Conservation (phyloP, 1,140 invertebrate species). For the Zaprionus camerounensis region DNA sequence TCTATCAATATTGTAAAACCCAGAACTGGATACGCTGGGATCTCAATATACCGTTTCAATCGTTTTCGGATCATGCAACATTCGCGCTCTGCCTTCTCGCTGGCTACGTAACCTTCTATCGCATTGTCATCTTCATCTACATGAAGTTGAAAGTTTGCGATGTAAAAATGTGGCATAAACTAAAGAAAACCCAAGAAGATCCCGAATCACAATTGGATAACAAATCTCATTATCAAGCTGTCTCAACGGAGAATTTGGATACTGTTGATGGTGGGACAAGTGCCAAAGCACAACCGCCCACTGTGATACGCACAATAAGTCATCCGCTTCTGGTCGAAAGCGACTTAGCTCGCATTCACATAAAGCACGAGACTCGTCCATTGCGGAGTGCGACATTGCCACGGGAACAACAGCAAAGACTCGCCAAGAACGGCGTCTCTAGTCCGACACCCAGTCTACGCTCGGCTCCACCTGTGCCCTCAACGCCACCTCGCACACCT, state of each 20-base stretch:
- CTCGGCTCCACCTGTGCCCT: constrained; percentile 65
- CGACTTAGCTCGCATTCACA: constrained; percentile 66
- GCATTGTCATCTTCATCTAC: constrained; percentile 66
- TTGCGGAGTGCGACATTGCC: constrained; percentile 62
- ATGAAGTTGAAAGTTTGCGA: constrained; percentile 72
- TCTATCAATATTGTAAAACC: constrained; percentile 62
- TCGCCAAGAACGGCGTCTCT: constrained; percentile 34
- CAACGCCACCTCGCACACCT: constrained; percentile 48
- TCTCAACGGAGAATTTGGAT: constrained; percentile 66
- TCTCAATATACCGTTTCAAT: constrained; percentile 51
- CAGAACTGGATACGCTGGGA: constrained; percentile 55
- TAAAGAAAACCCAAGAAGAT: constrained; percentile 61
- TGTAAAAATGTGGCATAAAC: constrained; percentile 66
- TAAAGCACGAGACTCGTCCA: constrained; percentile 64
- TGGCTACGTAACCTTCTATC: constrained; percentile 63
- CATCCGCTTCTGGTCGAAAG: constrained; percentile 66
- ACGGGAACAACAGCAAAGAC: constrained; percentile 34
- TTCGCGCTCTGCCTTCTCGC: constrained; percentile 56
- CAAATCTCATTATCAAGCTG: constrained; percentile 65
- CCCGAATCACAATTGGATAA: constrained; percentile 54
- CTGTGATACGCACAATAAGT: constrained; percentile 69
- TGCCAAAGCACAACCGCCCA: constrained; percentile 26
- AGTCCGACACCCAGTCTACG: constrained; percentile 64
- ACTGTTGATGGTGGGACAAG: constrained; percentile 48
- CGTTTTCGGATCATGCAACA: constrained; percentile 58